Evolutionary conservation across 2,797 vertebrate genomes (phyloP).

Genomic region (Acipenser ruthenus): DNA sequence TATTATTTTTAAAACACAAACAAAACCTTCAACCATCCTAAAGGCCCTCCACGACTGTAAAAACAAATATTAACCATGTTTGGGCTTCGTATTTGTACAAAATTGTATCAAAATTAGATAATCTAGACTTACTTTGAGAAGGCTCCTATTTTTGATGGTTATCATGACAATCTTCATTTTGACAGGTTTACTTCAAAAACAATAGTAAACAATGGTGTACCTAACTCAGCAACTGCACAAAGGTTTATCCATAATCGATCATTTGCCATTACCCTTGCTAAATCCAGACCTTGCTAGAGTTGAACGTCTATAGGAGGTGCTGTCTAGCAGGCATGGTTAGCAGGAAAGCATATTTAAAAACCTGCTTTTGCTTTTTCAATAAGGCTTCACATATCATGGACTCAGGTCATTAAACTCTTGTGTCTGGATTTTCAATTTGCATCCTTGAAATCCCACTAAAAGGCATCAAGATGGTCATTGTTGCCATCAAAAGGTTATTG

Average conservation of each 20-base stretch:
- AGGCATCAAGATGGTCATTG: neutral
- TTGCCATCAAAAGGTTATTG: neutral
- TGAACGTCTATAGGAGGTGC: neutral
- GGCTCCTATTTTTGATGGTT: too few relatives aligned
- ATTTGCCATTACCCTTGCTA: neutral
- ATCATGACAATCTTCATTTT: too few relatives aligned
- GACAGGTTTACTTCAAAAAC: too few relatives aligned
- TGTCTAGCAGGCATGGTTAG: neutral
- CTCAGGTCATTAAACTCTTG: neutral
- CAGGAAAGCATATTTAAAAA: neutral
- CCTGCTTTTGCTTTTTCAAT: neutral
- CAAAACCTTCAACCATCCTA: too few relatives aligned
- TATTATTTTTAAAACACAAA: neutral
- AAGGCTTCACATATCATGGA: neutral
- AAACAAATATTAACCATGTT: too few relatives aligned
- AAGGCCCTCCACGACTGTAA: too few relatives aligned
- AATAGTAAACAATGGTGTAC: too few relatives aligned
- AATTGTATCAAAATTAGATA: too few relatives aligned
- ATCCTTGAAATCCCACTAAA: neutral
- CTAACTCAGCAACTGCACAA: too few relatives aligned
- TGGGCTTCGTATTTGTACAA: too few relatives aligned
- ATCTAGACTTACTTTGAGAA: too few relatives aligned
- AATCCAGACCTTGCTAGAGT: neutral
- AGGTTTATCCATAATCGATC: too few relatives aligned
- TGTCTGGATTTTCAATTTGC: neutral